phyloP scores from a whole-genome alignment of 2,113 vertebrate genomes.

The Spea multiplicata region DNA sequence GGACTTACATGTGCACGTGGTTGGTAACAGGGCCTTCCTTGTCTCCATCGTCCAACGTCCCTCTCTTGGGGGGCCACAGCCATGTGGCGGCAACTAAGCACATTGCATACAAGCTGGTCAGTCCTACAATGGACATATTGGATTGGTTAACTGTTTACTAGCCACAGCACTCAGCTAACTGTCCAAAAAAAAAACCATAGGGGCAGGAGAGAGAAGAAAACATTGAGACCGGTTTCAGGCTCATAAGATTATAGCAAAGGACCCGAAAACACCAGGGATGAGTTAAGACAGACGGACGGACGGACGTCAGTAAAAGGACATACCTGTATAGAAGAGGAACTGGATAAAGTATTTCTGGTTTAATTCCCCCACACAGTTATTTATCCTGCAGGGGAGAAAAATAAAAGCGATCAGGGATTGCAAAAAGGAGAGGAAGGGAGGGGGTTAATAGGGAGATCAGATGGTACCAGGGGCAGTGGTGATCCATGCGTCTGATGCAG shows the following conservation, averaged over 20 bases:
- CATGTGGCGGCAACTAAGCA: constrained; percentile 71
- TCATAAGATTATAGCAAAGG: too few relatives aligned
- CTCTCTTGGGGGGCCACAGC: constrained; percentile 66
- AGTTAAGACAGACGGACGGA: too few relatives aligned
- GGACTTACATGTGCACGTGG: constrained; percentile 61
- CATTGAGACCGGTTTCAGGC: too few relatives aligned
- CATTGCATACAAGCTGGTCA: constrained; percentile 77
- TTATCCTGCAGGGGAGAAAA: constrained; percentile 64
- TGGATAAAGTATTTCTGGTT: constrained; percentile 87
- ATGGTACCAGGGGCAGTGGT: constrained; percentile 79
- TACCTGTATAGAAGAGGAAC: constrained; percentile 83
- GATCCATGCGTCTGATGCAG: constrained; percentile 80
- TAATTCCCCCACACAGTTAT: constrained; percentile 77
- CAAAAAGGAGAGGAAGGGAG: not conserved
- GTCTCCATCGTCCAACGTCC: constrained; percentile 54
- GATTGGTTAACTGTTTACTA: too few relatives aligned
- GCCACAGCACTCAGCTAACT: too few relatives aligned
- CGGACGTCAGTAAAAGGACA: constrained; percentile 27
- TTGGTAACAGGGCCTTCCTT: constrained; percentile 58
- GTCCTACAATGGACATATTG: constrained; percentile 52
- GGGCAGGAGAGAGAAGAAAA: too few relatives aligned
- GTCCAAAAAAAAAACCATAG: too few relatives aligned
- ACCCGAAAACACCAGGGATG: too few relatives aligned
- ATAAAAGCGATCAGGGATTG: not conserved
- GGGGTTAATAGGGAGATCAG: not conserved